Evolutionary conservation across 2,113 vertebrate species (phyloP).

Genomic region (Isichthys henryi): DNA sequence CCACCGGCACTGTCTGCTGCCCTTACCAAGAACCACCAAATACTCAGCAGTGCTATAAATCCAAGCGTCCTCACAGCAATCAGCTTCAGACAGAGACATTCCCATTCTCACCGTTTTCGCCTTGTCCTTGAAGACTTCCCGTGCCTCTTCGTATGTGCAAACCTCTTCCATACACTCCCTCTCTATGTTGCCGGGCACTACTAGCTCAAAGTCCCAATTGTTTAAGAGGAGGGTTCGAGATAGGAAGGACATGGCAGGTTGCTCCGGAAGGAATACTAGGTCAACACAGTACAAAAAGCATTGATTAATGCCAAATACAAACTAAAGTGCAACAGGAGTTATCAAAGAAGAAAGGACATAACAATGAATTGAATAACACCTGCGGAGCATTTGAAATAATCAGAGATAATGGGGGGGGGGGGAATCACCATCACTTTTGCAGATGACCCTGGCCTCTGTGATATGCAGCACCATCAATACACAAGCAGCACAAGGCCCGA

Average conservation of each 20-base stretch:
- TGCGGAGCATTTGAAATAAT: background rate
- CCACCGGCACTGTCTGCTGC: background rate
- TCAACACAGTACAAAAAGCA: background rate
- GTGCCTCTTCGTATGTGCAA: slow-evolving; percentile 85
- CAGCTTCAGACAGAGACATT: background rate
- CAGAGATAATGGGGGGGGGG: background rate
- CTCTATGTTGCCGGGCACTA: slow-evolving; percentile 66
- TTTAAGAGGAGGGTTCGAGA: slow-evolving; percentile 65
- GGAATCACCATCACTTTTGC: slow-evolving; percentile 22
- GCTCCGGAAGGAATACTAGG: slow-evolving; percentile 56
- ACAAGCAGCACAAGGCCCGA: slow-evolving; percentile 25
- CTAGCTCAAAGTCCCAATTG: slow-evolving; percentile 83
- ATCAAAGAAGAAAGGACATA: background rate
- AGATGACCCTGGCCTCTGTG: slow-evolving; percentile 27
- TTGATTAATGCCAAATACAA: background rate
- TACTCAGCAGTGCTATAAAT: background rate
- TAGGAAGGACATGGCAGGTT: slow-evolving; percentile 63
- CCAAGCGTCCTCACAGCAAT: background rate
- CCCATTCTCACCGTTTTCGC: slow-evolving; percentile 56
- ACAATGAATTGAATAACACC: background rate
- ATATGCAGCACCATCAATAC: slow-evolving; percentile 39
- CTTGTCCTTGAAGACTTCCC: slow-evolving; percentile 78
- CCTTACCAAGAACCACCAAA: background rate
- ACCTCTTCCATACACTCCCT: slow-evolving; percentile 82
- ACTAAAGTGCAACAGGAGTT: background rate